Evolutionary conservation across 1,140 invertebrate genomes (phyloP), one percentile per base, ranked within the genome.

Genomic region (Ceratosolen solmsi): DNA sequence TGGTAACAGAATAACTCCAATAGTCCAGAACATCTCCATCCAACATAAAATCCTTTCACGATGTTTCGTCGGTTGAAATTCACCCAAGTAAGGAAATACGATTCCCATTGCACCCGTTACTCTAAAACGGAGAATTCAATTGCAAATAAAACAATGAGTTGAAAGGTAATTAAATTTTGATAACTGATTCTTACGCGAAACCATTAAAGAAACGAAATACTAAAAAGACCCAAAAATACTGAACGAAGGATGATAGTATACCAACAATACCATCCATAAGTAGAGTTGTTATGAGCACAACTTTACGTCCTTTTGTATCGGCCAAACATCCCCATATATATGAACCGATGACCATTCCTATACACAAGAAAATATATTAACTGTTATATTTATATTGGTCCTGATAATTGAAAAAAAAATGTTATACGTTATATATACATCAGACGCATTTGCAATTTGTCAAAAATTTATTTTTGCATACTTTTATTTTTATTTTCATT

Each of bases 281-380:
- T 63, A 97, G 92, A 0, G 96, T 95, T 22, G 94, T 94, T 58
- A 97, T 94, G 75, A 97, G 90, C 22, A 96, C 95, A 13, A 94
- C 88, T 87, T 95, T 94, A 36, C 96, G 93, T 0, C 96, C 96
- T 85, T 95, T 94, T 0, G 95, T 95, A 89, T 97, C 96, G 83
- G 96, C 96, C 85, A 97, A 91, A 84, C 95, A 96, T 49, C 96
- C 96, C 96, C 96, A 97, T 89, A 97, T 94, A 91, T 96, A 97
- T n/a, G 96, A 96, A 25, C 96, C 96, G 82, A 97, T 91, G 79
- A 97, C 94, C 96, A 97, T 97, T 83, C 96, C 96, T 96, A 17
- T 68, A 15, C 1, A 49, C 9, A 25, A 36, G 8, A n/a, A 70
- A 68, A 49, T 20, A n/a, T n/a, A 63, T 65, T 65, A 63, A 30